A percentile compares a stretch with the other conserved stretches of the same genome.
These are phyloP conservation scores for Aphelenchoides avenae DNA, from an alignment of 1,140 invertebrate genomes.

Conservation along the genomic window DNA sequence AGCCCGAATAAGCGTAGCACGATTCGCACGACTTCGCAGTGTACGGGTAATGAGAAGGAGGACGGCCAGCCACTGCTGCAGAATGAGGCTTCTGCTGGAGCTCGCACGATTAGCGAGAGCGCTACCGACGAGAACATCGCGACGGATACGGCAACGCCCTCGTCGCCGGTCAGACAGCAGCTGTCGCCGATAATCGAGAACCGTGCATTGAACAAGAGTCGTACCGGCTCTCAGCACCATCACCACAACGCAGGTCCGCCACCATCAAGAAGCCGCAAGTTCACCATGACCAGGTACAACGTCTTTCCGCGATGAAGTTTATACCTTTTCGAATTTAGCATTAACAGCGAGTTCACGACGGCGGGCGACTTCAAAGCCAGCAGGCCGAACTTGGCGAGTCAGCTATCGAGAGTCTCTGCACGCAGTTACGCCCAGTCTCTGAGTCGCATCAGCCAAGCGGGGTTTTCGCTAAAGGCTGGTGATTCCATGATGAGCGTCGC, in stretches of 20 bases:
- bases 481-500: slow-evolving; percentile 53
- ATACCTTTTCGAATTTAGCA: slow-evolving; percentile 23
- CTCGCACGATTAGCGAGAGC: slow-evolving; percentile 12
- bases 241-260: slow-evolving; percentile 14
- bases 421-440: slow-evolving; percentile 54
- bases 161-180: slow-evolving; percentile 25
- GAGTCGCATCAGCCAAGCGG: slow-evolving; percentile 47
- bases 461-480: slow-evolving; percentile 27
- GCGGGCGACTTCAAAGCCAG: slow-evolving; percentile 29
- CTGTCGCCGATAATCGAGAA: slow-evolving; percentile 45
- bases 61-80: slow-evolving; percentile 37
- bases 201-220: slow-evolving; percentile 42
- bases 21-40: slow-evolving; percentile 26
- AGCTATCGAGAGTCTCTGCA: slow-evolving; percentile 49
- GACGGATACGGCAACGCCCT: slow-evolving; percentile 18
- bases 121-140: slow-evolving; percentile 17
- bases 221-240: slow-evolving; percentile 47
- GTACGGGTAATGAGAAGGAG: slow-evolving; percentile 11
- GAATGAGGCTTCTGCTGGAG: slow-evolving; percentile 22
- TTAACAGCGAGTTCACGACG: slow-evolving; percentile 44
- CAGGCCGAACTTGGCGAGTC: slow-evolving; percentile 45
- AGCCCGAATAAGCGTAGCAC: slow-evolving; percentile 9
- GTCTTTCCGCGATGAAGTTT: slow-evolving; percentile 7
- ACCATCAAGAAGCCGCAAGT: slow-evolving; percentile 35
- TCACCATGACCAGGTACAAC: slow-evolving; percentile 39